phyloP scores from a whole-genome alignment of 2,888 invertebrate genomes.

The Plebejus anna region DNA sequence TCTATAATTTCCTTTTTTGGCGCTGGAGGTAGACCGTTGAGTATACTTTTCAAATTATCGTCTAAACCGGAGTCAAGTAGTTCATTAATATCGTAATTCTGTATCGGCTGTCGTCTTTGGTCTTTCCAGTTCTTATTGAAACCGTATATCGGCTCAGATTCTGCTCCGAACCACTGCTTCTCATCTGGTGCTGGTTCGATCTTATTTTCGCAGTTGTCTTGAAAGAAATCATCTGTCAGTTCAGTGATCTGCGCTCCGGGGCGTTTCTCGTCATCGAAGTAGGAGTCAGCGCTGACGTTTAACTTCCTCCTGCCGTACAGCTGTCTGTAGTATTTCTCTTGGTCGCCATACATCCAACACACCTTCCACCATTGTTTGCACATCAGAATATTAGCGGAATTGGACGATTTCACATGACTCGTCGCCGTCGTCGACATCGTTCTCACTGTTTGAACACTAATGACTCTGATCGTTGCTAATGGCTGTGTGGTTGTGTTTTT shows the following conservation, averaged over 20 bases:
- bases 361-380: constrained; percentile 95
- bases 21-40: constrained; percentile 67
- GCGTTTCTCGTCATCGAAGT: constrained; percentile 59
- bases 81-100: constrained; percentile 67
- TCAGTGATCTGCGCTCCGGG: constrained; percentile 76
- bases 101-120: constrained; percentile 76
- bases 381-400: constrained; percentile 87
- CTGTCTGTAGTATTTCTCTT: constrained; percentile 91
- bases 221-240: constrained; percentile 72
- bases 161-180: constrained; percentile 53
- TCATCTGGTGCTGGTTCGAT: constrained; percentile 71
- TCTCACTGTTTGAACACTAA: background rate
- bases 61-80: constrained; percentile 56
- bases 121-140: constrained; percentile 70
- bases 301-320: constrained; percentile 84
- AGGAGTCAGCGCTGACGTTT: constrained; percentile 54
- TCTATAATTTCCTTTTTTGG: constrained; percentile 57
- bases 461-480: background rate
- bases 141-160: constrained; percentile 66
- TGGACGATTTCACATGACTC: constrained; percentile 73
- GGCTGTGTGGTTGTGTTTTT: constrained; percentile 16
- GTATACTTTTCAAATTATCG: constrained; percentile 65
- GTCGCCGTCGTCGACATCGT: constrained; percentile 75
- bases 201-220: constrained; percentile 53
- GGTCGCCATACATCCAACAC: constrained; percentile 92